phyloP scores from a whole-genome alignment of 64 coral and sea anemone species.

The Porites australiensis region DNA sequence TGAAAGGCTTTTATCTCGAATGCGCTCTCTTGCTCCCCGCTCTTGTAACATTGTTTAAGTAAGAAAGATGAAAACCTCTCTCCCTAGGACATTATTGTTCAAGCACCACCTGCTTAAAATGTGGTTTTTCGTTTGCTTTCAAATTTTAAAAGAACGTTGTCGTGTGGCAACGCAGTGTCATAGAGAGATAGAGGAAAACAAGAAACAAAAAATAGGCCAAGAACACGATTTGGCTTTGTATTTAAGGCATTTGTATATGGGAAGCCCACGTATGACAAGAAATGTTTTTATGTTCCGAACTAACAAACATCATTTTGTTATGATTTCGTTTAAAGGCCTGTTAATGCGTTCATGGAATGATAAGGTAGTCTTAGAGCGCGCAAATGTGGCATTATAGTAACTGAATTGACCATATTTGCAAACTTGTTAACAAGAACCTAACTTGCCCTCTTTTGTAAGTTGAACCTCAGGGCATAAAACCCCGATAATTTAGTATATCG shows the following conservation, averaged over 20 bases:
- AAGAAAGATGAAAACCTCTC: too few species aligned
- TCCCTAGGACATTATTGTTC: too few species aligned
- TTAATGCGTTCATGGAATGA: background rate
- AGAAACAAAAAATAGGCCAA: background rate
- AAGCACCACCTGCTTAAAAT: too few species aligned
- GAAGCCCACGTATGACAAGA: too few species aligned
- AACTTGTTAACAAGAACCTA: slow-evolving; percentile 22
- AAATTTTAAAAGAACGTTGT: too few species aligned
- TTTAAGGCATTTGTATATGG: background rate
- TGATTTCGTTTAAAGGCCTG: background rate
- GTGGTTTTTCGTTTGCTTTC: too few species aligned
- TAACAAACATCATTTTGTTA: too few species aligned
- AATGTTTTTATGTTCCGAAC: too few species aligned
- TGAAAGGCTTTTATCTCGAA: too few species aligned
- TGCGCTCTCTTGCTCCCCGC: too few species aligned
- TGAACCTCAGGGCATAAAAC: slow-evolving; percentile 4
- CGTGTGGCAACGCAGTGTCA: too few species aligned
- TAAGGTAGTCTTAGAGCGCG: background rate
- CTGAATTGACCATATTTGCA: background rate
- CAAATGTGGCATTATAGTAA: background rate
- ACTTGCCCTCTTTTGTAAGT: background rate
- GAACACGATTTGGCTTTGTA: background rate
- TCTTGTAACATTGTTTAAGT: too few species aligned
- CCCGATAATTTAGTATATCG: slow-evolving; percentile 2
- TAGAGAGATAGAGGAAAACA: background rate